Base-by-base conservation (phyloP, 2,888 invertebrate genomes). In the Idaea biselata region DNA sequence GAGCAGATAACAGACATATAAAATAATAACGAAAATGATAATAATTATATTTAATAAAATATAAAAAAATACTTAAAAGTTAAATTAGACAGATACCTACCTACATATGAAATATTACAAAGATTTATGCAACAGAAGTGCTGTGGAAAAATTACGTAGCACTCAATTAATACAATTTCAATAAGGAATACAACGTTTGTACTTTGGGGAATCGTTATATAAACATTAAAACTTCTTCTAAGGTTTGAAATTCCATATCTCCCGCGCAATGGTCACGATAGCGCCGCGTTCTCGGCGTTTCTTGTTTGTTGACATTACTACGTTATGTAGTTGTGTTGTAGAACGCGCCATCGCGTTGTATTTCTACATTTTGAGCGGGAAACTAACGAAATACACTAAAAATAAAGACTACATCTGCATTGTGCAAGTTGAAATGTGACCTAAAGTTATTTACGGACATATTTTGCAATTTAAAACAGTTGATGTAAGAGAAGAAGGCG, bases 291-390 rank as follows among this genome's bases (percentile, higher is more conserved):
- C 68, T 70, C 77, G 74, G 74, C 76, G 74, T 61, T 71, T 75
- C 78, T 82, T 84, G 84, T 86, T 86, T 86, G 85, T 86, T 86
- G 86, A 85, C 86, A 85, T 83, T 79, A 73, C 83, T 81, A 84
- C 80, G 78, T 79, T 78, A 81, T 82, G 80, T 84, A 84, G 88
- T 85, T 82, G 86, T 82, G 82, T 84, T 79, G 80, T 75, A 79
- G 80, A 77, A 77, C 84, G 86, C 87, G 84, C 82, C 86, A 80
- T 81, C 76, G 77, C 77, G 80, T 81, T 80, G 84, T 87, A 84
- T 85, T 81, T 86, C 73, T 65, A 73, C 72, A 76, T 73, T 79
- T 77, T 75, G 69, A 78, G 69, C 75, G 78, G 71, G 70, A 78
- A 83, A 76, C 80, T 80, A 80, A 75, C 68, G 75, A 67, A 72